A percentile compares a stretch with the other conserved stretches of the same genome.
phyloP scores from a whole-genome alignment of 2,888 invertebrate genomes.

The Heliconius charithonia region DNA sequence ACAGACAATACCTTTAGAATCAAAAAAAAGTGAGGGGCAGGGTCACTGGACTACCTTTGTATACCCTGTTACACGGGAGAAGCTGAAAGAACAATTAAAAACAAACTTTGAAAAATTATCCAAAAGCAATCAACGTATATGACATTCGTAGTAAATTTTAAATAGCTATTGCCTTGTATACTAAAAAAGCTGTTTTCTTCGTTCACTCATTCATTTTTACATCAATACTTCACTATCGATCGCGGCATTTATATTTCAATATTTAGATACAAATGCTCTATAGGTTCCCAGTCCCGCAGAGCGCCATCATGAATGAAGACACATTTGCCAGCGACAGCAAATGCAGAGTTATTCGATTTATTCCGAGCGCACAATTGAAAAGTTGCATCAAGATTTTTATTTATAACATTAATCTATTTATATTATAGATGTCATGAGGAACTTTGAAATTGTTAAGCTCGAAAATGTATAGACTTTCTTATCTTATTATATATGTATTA shows the following conservation, averaged over 20 bases:
- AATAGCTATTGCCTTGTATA: neutral
- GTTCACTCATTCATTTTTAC: neutral
- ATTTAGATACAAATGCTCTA: constrained; percentile 55
- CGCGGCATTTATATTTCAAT: constrained; percentile 16
- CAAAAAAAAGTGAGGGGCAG: no score
- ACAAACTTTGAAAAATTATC: neutral
- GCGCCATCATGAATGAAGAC: constrained; percentile 80
- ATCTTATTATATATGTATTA: neutral
- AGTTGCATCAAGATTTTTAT: constrained; percentile 69
- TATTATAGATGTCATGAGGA: constrained; percentile 44
- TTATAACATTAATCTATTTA: constrained; percentile 64
- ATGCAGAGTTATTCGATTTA: constrained; percentile 80
- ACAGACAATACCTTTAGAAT: no score
- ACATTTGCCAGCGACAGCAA: constrained; percentile 80
- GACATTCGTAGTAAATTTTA: neutral
- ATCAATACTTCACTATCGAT: neutral
- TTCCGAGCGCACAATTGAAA: constrained; percentile 73
- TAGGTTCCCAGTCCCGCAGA: constrained; percentile 55
- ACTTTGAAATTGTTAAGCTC: neutral
- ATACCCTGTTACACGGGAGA: no score
- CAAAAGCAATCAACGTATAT: neutral
- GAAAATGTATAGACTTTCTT: neutral
- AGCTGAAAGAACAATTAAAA: no score
- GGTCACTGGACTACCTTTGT: no score
- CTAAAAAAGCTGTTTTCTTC: neutral